Percentiles rank a stretch among this genome's conserved stretches.
Conservation (phyloP, 2,888 invertebrate species). For the Subacronicta megacephala region DNA sequence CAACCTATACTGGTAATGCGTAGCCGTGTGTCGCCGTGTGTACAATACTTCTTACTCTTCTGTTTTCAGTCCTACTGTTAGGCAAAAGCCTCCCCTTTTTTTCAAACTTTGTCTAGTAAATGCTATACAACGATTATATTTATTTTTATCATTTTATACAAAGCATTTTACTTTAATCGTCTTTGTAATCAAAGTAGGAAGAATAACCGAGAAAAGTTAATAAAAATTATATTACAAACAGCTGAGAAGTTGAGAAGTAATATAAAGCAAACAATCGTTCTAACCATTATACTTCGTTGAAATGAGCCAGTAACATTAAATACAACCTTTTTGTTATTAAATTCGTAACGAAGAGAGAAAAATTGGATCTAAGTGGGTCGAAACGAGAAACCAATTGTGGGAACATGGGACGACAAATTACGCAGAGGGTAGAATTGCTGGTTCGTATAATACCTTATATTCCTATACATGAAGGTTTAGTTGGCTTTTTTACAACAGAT, state of each 20-base stretch:
- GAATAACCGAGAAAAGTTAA: conserved; percentile 16
- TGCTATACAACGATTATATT: too few relatives aligned
- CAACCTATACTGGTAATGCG: too few relatives aligned
- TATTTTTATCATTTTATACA: too few relatives aligned
- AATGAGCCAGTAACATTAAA: conserved; percentile 25
- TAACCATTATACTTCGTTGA: conserved; percentile 19
- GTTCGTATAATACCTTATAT: too few relatives aligned
- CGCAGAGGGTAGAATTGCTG: conserved; percentile 8
- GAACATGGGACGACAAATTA: conserved; percentile 40
- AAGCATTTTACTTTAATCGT: not conserved
- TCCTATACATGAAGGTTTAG: not conserved
- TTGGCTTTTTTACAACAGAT: too few relatives aligned
- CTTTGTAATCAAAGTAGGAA: conserved; percentile 3
- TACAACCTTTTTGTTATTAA: conserved; percentile 44
- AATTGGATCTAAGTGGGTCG: conserved; percentile 31
- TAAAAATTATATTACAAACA: conserved; percentile 23
- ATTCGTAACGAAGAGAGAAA: conserved; percentile 37
- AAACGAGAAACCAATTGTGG: conserved; percentile 40
- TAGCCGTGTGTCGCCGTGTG: too few relatives aligned
- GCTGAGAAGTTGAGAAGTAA: conserved; percentile 24
- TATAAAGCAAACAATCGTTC: conserved; percentile 36
- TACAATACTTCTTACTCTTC: too few relatives aligned
- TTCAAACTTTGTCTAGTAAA: too few relatives aligned
- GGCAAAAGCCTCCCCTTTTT: too few relatives aligned
- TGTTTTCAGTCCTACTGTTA: too few relatives aligned